Conservation (phyloP, 1,140 invertebrate species). For the Anadara kagoshimensis region DNA sequence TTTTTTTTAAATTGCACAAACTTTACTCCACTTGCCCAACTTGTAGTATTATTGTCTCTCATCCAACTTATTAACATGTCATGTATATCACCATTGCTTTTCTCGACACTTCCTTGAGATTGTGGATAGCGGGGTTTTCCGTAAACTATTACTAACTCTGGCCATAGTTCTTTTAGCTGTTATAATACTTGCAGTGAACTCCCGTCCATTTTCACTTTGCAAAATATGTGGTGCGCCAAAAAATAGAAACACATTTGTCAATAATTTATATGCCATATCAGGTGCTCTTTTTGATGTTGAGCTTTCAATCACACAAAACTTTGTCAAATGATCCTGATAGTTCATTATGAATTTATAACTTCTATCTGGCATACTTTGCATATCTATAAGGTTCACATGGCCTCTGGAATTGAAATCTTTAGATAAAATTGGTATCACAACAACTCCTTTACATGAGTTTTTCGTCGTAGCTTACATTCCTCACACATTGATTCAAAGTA, state of each 20-base stretch:
- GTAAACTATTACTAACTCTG: slow-evolving; percentile 47
- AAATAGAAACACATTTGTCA: slow-evolving; percentile 14
- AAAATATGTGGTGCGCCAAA: slow-evolving; percentile 51
- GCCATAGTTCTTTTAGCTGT: slow-evolving; percentile 41
- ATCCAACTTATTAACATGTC: slow-evolving; percentile 49
- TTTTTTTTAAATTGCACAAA: slow-evolving; percentile 35
- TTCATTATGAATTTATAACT: slow-evolving; percentile 17
- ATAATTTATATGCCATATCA: slow-evolving; percentile 6
- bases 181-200: slow-evolving; percentile 46
- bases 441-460: slow-evolving; percentile 4
- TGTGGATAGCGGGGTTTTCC: slow-evolving; percentile 52
- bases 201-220: slow-evolving; percentile 49
- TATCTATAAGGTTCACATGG: slow-evolving; percentile 27
- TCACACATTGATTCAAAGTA: slow-evolving; percentile 2
- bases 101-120: slow-evolving; percentile 48
- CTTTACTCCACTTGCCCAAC: slow-evolving; percentile 52
- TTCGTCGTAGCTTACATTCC: slow-evolving; percentile 17
- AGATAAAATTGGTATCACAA: slow-evolving; percentile 21
- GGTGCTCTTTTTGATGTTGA: slow-evolving; percentile 13
- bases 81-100: slow-evolving; percentile 49
- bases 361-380: slow-evolving; percentile 18
- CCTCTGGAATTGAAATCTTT: slow-evolving; percentile 21
- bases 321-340: slow-evolving; percentile 23
- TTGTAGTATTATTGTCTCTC: slow-evolving; percentile 41
- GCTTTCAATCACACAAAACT: slow-evolving; percentile 7